Percentiles rank a stretch among this genome's conserved stretches.
Conservation (phyloP, 2,888 invertebrate genomes). For the Syrphus vitripennis region DNA sequence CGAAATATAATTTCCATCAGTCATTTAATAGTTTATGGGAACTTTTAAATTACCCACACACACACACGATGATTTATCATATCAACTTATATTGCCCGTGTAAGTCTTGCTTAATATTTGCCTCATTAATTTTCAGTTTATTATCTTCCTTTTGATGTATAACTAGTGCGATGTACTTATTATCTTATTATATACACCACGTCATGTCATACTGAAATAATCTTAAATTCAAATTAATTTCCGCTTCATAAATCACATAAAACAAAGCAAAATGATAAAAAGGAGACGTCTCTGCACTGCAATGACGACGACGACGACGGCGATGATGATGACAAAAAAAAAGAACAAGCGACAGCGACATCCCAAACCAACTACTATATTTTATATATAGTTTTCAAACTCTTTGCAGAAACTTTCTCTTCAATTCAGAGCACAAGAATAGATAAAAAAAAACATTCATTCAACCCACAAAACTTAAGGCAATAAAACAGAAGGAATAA, state of each 20-base stretch:
- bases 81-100: background rate
- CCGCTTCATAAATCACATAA: constrained; percentile 63
- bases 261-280: constrained; percentile 19
- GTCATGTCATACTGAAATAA: constrained; percentile 36
- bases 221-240: constrained; percentile 61
- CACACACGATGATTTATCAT: background rate
- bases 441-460: background rate
- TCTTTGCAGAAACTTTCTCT: constrained; percentile 18
- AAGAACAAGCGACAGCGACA: background rate
- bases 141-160: background rate
- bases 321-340: background rate
- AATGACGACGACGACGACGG: background rate
- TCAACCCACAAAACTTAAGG: constrained; percentile 38
- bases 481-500: constrained; percentile 26
- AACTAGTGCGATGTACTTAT: background rate
- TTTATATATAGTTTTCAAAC: constrained; percentile 7
- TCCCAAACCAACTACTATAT: background rate
- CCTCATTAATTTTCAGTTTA: background rate
- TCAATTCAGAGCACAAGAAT: background rate
- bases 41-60: no score
- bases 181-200: no score
- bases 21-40: background rate
- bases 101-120: background rate
- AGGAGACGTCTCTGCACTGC: background rate
- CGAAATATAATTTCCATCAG: background rate